Evolutionary conservation across 2,888 invertebrate species (phyloP).

Genomic region (Phlogophora meticulosa): DNA sequence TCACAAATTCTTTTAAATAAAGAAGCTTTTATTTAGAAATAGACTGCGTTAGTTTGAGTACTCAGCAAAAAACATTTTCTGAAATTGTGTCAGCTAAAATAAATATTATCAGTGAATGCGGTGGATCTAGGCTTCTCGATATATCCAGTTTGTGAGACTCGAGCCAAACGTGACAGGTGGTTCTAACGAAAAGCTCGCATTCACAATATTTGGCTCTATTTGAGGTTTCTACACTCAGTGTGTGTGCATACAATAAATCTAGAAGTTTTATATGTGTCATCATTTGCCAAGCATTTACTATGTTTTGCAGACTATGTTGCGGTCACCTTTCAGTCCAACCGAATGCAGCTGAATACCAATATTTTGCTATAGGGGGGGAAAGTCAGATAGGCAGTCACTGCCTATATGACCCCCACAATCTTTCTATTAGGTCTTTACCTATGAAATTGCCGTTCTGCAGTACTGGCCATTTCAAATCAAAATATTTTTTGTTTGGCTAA

Average conservation of each 20-base stretch:
- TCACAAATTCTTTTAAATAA: not conserved
- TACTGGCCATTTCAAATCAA: no score
- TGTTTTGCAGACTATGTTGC: no score
- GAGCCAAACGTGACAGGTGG: slow-evolving; percentile 55
- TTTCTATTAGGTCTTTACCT: no score
- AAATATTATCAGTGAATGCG: slow-evolving; percentile 35
- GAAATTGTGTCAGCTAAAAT: slow-evolving; percentile 28
- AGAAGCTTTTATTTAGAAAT: not conserved
- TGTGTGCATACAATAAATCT: slow-evolving; percentile 13
- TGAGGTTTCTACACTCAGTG: slow-evolving; percentile 6
- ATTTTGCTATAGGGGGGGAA: no score
- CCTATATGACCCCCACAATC: no score
- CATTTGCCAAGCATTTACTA: no score
- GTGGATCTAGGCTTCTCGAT: slow-evolving; percentile 19
- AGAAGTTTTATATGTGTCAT: not conserved
- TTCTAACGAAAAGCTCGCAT: slow-evolving; percentile 29
- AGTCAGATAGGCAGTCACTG: no score
- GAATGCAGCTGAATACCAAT: no score
- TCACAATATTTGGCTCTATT: slow-evolving; percentile 27
- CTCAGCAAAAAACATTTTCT: not conserved
- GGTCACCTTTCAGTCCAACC: no score
- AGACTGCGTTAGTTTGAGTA: not conserved
- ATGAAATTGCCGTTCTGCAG: no score
- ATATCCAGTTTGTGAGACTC: slow-evolving; percentile 17
- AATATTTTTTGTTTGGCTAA: no score